phyloP scores from a whole-genome alignment of 2,888 invertebrate species.

The Melieria picta region DNA sequence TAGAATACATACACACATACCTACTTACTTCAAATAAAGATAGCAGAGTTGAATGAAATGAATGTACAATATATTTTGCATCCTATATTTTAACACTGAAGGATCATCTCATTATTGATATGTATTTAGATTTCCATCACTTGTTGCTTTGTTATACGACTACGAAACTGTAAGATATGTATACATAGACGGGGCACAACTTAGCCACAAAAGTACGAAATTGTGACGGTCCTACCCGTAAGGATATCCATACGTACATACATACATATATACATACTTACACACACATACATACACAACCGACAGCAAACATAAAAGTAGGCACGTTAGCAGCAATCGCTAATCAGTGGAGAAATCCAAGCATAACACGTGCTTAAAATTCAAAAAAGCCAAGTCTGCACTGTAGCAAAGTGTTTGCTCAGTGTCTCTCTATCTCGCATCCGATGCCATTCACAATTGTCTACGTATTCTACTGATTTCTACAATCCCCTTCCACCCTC shows the following conservation, averaged over 20 bases:
- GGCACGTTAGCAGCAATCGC: not conserved
- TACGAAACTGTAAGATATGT: too few relatives aligned
- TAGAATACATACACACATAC: not conserved
- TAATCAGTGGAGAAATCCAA: not conserved
- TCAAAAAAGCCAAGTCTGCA: not conserved
- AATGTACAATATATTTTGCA: constrained; percentile 1
- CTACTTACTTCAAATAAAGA: not conserved
- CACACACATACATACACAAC: not conserved
- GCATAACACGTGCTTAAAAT: not conserved
- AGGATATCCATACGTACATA: not conserved
- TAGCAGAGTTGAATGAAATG: not conserved
- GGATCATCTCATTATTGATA: not conserved
- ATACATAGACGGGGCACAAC: too few relatives aligned
- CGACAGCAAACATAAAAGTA: not conserved
- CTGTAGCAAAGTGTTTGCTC: too few relatives aligned
- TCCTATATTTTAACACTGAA: not conserved
- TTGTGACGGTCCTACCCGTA: not conserved
- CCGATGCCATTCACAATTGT: too few relatives aligned
- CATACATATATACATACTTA: not conserved
- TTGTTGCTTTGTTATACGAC: too few relatives aligned
- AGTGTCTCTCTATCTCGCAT: too few relatives aligned
- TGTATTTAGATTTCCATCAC: too few relatives aligned
- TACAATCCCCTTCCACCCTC: not conserved
- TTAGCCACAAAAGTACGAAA: not conserved
- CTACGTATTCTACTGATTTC: too few relatives aligned